Evolutionary conservation across 2,888 invertebrate genomes (phyloP).

Genomic region (Geotrupes spiniger): DNA sequence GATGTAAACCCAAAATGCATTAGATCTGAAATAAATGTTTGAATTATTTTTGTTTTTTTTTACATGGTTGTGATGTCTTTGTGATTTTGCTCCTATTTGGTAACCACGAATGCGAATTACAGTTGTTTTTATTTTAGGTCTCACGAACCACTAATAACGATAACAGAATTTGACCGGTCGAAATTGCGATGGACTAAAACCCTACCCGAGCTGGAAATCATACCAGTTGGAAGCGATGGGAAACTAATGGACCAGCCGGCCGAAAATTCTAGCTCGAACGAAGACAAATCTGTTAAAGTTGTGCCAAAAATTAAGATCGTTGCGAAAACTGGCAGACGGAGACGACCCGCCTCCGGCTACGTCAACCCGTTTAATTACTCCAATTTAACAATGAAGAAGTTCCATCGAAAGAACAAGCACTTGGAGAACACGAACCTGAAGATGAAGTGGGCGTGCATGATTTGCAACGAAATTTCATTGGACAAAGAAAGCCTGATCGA

Average conservation of each 20-base stretch:
- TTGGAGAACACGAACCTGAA: slow-evolving; percentile 19
- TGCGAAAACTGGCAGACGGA: background rate
- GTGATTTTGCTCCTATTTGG: background rate
- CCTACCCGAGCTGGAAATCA: slow-evolving; percentile 27
- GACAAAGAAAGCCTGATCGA: slow-evolving; percentile 29
- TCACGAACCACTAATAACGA: slow-evolving; percentile 11
- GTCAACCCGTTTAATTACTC: slow-evolving; percentile 27
- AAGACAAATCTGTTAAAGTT: no score
- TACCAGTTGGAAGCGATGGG: slow-evolving; percentile 19
- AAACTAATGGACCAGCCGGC: slow-evolving; percentile 7
- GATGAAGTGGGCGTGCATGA: slow-evolving; percentile 30
- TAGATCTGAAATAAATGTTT: slow-evolving; percentile 7
- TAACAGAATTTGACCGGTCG: slow-evolving; percentile 7
- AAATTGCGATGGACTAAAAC: slow-evolving; percentile 21
- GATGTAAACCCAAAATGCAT: no score
- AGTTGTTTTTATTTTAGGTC: slow-evolving; percentile 9
- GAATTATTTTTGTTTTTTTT: background rate
- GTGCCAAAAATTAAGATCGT: no score
- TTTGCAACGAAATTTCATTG: slow-evolving; percentile 24
- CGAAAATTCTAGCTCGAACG: background rate
- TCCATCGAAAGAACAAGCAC: slow-evolving; percentile 10
- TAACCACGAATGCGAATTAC: background rate
- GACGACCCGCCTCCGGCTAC: slow-evolving; percentile 18
- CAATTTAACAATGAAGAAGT: slow-evolving; percentile 12
- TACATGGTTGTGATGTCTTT: background rate